A percentile compares a stretch with the other conserved stretches of the same genome.
Evolutionary conservation across 2,888 invertebrate species (phyloP).

Genomic region (Polydrusus cervinus): DNA sequence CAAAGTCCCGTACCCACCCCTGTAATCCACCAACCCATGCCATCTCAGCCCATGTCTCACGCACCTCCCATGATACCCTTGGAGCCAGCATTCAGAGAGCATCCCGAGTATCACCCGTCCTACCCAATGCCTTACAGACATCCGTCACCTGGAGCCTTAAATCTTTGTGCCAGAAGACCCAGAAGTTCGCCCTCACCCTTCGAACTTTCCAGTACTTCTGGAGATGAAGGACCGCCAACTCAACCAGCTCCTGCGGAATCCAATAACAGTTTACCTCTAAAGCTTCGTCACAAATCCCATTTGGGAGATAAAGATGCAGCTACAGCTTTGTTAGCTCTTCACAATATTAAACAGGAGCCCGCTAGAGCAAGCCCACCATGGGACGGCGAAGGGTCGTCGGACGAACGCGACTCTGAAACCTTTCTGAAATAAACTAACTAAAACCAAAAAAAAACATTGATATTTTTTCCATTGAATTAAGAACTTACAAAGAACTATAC

Average conservation of each 20-base stretch:
- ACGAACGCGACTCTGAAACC: constrained; percentile 92
- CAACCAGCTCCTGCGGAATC: constrained; percentile 65
- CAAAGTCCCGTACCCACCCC: constrained; percentile 76
- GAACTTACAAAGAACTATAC: too few relatives aligned
- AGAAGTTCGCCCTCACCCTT: constrained; percentile 73
- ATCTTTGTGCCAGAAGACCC: constrained; percentile 78
- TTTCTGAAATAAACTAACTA: too few relatives aligned
- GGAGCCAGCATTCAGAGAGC: constrained; percentile 72
- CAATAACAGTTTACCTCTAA: constrained; percentile 89
- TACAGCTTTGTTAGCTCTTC: constrained; percentile 84
- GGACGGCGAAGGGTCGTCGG: constrained; percentile 93
- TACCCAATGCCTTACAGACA: constrained; percentile 68
- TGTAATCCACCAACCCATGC: constrained; percentile 76
- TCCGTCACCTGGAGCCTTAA: constrained; percentile 81
- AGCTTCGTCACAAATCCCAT: constrained; percentile 92
- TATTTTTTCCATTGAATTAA: too few relatives aligned
- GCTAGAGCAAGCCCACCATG: constrained; percentile 87
- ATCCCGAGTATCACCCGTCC: constrained; percentile 72
- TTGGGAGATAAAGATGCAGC: constrained; percentile 93
- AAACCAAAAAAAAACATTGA: too few relatives aligned
- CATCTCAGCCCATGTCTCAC: constrained; percentile 74
- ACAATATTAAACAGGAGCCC: constrained; percentile 91
- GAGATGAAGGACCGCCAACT: constrained; percentile 74
- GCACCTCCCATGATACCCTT: constrained; percentile 69
- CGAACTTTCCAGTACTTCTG: constrained; percentile 84